Conservation (phyloP, 2,797 vertebrate species). For the Kryptolebias ocellatus region DNA sequence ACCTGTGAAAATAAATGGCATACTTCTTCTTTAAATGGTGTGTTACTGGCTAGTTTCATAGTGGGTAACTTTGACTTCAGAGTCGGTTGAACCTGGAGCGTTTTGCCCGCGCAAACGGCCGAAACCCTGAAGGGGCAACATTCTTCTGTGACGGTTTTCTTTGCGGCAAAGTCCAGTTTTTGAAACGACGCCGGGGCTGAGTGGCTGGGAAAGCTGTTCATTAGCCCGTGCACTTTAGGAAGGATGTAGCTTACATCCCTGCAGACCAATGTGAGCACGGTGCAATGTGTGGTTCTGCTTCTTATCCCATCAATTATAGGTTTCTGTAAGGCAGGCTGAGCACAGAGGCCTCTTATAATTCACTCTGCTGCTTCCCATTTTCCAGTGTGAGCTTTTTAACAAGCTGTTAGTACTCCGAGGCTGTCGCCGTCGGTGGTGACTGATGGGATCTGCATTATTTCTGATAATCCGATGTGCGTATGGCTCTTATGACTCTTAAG, state of each 20-base stretch:
- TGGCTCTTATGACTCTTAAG: constrained; percentile 31
- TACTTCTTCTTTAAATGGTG: no score
- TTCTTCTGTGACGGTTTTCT: constrained; percentile 47
- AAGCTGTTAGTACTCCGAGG: neutral
- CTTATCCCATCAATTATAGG: constrained; percentile 11
- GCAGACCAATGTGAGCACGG: constrained; percentile 28
- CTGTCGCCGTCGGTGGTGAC: neutral
- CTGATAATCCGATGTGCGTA: constrained; percentile 19
- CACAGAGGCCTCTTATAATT: constrained; percentile 9
- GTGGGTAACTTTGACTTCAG: constrained; percentile 41
- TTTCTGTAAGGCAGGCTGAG: neutral
- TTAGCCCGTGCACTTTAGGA: constrained; percentile 42
- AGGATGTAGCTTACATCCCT: constrained; percentile 64
- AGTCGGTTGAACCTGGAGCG: constrained; percentile 48
- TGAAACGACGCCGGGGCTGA: constrained; percentile 41
- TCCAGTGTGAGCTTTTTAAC: constrained; percentile 8
- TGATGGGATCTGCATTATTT: constrained; percentile 7
- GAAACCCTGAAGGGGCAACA: constrained; percentile 5
- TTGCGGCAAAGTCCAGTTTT: constrained; percentile 51
- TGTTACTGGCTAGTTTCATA: neutral
- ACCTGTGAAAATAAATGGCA: no score
- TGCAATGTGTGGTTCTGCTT: constrained; percentile 6
- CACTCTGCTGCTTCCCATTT: constrained; percentile 1
- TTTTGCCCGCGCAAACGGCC: constrained; percentile 49
- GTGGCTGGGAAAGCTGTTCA: constrained; percentile 48